These are phyloP conservation scores for Manis crassicaudata DNA, from an alignment of 2,797 vertebrate species.

Conservation along the genomic window DNA sequence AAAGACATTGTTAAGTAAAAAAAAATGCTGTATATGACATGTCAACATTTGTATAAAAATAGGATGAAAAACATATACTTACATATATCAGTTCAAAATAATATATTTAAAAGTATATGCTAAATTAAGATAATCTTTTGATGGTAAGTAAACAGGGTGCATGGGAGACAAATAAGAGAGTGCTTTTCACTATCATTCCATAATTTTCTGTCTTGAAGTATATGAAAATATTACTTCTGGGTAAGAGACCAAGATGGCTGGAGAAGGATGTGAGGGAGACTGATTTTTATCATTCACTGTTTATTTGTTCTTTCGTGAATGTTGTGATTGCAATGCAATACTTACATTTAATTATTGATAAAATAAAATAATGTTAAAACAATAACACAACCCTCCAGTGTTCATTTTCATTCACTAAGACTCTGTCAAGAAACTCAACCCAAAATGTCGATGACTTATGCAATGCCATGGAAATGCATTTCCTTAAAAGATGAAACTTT, in stretches of 20 bases:
- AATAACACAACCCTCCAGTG: neutral
- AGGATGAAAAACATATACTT: neutral
- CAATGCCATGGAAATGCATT: neutral
- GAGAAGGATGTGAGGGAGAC: neutral
- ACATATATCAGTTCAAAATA: neutral
- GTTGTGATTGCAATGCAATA: neutral
- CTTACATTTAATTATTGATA: neutral
- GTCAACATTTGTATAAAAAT: neutral
- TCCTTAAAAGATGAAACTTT: slow-evolving; percentile 28
- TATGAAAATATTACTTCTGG: neutral
- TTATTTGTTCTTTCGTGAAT: neutral
- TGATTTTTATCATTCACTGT: neutral
- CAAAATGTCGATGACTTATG: neutral
- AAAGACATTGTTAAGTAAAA: neutral
- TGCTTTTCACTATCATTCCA: neutral
- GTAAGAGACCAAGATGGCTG: neutral
- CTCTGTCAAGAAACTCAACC: neutral
- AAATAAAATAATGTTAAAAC: neutral
- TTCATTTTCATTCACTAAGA: neutral
- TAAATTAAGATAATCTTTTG: neutral
- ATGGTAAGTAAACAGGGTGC: neutral
- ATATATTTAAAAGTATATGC: neutral
- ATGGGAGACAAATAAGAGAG: neutral
- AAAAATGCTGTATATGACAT: neutral
- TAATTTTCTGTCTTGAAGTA: neutral